These are phyloP conservation scores for Callithrix jacchus DNA, from an alignment of 2,113 vertebrate species.

Conservation along the genomic window DNA sequence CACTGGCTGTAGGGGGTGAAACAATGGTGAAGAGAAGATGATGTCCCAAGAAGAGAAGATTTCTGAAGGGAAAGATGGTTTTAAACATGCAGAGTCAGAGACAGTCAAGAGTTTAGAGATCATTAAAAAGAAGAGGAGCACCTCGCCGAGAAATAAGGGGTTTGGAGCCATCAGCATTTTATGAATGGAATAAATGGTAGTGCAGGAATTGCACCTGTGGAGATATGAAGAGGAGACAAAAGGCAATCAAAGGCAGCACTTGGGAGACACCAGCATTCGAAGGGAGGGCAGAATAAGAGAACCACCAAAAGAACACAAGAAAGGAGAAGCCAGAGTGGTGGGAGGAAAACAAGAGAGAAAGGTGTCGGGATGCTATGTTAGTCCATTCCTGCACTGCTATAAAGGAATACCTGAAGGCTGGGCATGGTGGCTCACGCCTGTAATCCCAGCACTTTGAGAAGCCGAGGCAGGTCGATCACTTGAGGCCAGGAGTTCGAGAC, in stretches of 20 bases:
- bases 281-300: background rate
- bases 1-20: background rate
- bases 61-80: background rate
- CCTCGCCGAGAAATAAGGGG: background rate
- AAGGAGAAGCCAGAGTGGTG: background rate
- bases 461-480: too few species aligned
- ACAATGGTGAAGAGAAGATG: background rate
- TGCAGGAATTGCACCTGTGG: background rate
- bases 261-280: background rate
- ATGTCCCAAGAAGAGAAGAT: background rate
- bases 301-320: too few species aligned
- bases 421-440: too few species aligned
- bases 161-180: background rate
- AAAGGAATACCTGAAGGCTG: too few species aligned
- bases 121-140: background rate
- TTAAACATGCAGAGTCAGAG: background rate
- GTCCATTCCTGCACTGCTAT: too few species aligned
- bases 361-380: background rate
- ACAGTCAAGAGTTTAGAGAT: background rate
- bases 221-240: rapidly evolving
- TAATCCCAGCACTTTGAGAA: too few species aligned
- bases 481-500: too few species aligned
- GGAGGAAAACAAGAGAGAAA: background rate
- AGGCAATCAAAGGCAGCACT: background rate
- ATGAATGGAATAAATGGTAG: background rate